Percentiles rank a stretch among this genome's conserved stretches.
Conservation (phyloP, 2,797 vertebrate species). For the Epinephelus awoara region DNA sequence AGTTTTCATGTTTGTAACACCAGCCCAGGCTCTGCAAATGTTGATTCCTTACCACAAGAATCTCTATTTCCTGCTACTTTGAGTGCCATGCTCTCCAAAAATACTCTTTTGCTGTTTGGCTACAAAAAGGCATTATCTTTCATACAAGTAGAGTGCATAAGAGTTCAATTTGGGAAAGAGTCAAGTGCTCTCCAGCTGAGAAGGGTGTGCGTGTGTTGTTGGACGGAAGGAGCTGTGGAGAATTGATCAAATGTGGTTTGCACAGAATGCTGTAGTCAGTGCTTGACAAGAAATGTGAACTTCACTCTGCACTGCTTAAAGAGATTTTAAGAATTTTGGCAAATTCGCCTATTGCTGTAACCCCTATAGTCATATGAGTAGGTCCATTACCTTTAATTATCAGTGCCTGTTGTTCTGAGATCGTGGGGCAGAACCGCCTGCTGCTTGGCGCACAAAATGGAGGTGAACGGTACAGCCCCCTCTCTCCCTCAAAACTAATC, state of each 20-base stretch:
- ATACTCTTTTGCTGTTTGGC: conserved; percentile 65
- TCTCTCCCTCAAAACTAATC: too few species aligned
- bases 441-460: too few species aligned
- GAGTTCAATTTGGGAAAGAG: conserved; percentile 78
- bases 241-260: conserved; percentile 77
- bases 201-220: conserved; percentile 38
- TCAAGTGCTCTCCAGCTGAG: conserved; percentile 81
- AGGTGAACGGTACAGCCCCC: too few species aligned
- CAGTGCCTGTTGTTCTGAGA: too few species aligned
- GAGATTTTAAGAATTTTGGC: too few species aligned
- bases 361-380: too few species aligned
- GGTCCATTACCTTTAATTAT: too few species aligned
- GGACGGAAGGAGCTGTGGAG: conserved; percentile 47
- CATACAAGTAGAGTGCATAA: conserved; percentile 65
- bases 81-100: conserved; percentile 57
- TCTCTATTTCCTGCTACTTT: conserved; percentile 47
- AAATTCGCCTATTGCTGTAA: too few species aligned
- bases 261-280: conserved; percentile 53
- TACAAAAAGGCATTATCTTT: conserved; percentile 68
- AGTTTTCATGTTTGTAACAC: conserved; percentile 44
- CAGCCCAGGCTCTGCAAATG: conserved; percentile 45
- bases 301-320: conserved; percentile 59
- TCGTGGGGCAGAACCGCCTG: too few species aligned
- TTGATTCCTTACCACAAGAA: conserved; percentile 51
- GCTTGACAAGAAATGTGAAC: conserved; percentile 75